These are phyloP conservation scores for Brachylomia viminalis DNA, from an alignment of 2,888 invertebrate genomes.

Conservation along the genomic window DNA sequence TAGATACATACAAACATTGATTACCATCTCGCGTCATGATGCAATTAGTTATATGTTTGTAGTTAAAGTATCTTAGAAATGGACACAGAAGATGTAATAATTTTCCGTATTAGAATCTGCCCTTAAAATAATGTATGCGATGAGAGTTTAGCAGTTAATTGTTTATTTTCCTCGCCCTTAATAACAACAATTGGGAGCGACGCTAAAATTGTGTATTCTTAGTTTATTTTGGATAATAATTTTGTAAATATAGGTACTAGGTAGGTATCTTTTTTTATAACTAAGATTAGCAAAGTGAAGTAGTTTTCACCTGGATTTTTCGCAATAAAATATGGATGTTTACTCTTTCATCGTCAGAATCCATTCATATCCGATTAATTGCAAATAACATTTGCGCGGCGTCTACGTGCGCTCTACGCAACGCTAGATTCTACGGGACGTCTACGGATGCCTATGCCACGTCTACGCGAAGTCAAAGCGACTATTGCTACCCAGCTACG, in stretches of 20 bases:
- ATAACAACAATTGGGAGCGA: neutral
- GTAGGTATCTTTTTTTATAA: neutral
- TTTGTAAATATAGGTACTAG: neutral
- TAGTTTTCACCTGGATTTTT: neutral
- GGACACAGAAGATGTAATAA: neutral
- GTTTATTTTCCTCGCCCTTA: neutral
- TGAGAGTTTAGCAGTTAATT: neutral
- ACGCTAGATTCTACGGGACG: neutral
- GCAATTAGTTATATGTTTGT: neutral
- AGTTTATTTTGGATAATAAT: neutral
- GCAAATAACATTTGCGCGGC: neutral
- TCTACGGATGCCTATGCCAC: neutral
- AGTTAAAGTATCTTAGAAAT: neutral
- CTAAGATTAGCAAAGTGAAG: neutral
- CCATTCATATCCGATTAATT: neutral
- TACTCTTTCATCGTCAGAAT: neutral
- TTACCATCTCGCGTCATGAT: neutral
- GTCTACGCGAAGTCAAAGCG: neutral
- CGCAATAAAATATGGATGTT: neutral
- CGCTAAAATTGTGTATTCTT: no score
- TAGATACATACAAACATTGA: neutral
- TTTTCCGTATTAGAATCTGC: neutral
- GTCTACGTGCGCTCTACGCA: neutral
- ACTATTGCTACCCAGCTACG: no score
- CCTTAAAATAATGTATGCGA: neutral